phyloP scores from a whole-genome alignment of 2,113 vertebrate genomes.

The Podarcis muralis region DNA sequence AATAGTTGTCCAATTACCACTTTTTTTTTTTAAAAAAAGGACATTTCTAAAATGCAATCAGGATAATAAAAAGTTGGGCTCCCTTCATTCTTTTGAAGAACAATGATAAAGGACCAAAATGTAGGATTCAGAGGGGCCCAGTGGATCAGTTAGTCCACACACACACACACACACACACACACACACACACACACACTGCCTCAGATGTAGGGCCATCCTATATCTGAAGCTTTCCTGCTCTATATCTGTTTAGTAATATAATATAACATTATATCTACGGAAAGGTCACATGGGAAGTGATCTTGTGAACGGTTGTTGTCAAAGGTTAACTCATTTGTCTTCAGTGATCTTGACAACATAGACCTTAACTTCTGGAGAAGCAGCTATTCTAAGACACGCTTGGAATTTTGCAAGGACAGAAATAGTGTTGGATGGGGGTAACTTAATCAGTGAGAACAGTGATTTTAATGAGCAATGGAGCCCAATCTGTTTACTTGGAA shows the following conservation, averaged over 20 bases:
- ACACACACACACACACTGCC: too few relatives aligned
- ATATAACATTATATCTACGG: neutral
- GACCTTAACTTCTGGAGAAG: neutral
- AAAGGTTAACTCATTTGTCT: neutral
- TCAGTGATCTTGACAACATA: too few relatives aligned
- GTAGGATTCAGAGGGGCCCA: neutral
- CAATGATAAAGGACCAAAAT: neutral
- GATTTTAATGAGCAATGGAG: neutral
- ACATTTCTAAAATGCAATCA: neutral
- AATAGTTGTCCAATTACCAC: neutral
- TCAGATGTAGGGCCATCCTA: neutral
- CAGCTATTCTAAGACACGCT: neutral
- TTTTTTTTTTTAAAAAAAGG: neutral
- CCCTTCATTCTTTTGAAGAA: neutral
- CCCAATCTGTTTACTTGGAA: neutral
- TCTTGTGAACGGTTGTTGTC: neutral
- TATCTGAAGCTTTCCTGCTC: neutral
- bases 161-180: too few relatives aligned
- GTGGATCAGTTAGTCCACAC: neutral
- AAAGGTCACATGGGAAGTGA: neutral
- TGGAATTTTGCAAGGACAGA: neutral
- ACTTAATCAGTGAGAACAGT: neutral
- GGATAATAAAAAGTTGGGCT: neutral
- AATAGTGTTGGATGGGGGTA: neutral
- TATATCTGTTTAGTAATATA: neutral